These are phyloP conservation scores for Apocheima hispidaria DNA, from an alignment of 2,888 invertebrate genomes.

Conservation along the genomic window DNA sequence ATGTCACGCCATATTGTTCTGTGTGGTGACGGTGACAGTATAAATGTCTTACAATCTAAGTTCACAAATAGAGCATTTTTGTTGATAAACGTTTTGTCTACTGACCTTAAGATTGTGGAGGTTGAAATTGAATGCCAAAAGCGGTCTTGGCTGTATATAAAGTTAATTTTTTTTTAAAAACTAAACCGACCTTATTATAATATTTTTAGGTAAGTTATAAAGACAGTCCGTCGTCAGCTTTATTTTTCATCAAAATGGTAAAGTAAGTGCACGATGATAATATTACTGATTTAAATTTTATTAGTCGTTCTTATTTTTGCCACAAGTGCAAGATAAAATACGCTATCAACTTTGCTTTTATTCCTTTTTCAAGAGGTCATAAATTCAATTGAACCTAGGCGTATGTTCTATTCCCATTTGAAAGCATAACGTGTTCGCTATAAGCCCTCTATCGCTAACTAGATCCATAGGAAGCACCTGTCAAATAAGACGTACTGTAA, in stretches of 20 bases:
- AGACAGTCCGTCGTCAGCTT: too few relatives aligned
- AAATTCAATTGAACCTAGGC: not conserved
- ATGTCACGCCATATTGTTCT: constrained; percentile 61
- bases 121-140: constrained; percentile 12
- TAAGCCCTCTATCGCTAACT: constrained; percentile 40
- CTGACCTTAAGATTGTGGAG: constrained; percentile 32
- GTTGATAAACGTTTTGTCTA: constrained; percentile 46
- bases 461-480: constrained; percentile 63
- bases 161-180: too few relatives aligned
- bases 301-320: not conserved
- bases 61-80: constrained; percentile 42
- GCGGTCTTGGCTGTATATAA: not conserved
- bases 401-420: constrained; percentile 19
- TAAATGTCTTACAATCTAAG: constrained; percentile 39
- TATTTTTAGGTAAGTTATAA: constrained; percentile 10
- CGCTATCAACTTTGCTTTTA: not conserved
- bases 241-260: not conserved
- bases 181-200: constrained; percentile 20
- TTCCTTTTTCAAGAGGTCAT: not conserved
- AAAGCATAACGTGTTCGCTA: constrained; percentile 21
- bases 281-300: not conserved
- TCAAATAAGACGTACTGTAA: constrained; percentile 59
- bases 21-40: constrained; percentile 45
- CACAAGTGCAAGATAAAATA: not conserved
- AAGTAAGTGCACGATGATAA: not conserved